phyloP scores from a whole-genome alignment of 2,888 invertebrate genomes.

The Lasiommata megera region DNA sequence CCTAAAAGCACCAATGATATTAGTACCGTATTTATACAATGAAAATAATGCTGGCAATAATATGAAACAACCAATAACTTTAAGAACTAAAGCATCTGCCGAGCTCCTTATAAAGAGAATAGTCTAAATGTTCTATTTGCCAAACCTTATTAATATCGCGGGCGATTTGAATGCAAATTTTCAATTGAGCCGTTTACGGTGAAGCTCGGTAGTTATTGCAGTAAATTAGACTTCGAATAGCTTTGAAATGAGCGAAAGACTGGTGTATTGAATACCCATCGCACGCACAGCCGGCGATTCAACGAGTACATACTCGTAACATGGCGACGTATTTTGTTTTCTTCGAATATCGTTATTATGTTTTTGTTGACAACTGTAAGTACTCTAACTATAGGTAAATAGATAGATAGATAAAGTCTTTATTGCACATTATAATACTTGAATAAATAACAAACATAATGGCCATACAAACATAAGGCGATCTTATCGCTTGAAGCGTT shows the following conservation, averaged over 20 bases:
- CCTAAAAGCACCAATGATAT: not conserved
- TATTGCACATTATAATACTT: no score
- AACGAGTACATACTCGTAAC: not conserved
- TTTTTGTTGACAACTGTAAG: no score
- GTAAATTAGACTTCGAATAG: slow-evolving; percentile 41
- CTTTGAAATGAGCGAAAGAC: slow-evolving; percentile 16
- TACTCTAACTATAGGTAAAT: no score
- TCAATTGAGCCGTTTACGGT: slow-evolving; percentile 49
- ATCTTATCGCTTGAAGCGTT: no score
- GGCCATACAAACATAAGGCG: no score
- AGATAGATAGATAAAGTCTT: no score
- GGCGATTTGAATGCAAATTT: slow-evolving; percentile 41
- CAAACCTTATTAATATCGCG: slow-evolving; percentile 27
- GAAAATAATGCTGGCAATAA: slow-evolving; percentile 5
- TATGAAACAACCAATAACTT: not conserved
- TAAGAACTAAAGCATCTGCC: not conserved
- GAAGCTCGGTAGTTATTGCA: slow-evolving; percentile 38
- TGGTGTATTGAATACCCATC: slow-evolving; percentile 14
- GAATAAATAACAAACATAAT: no score
- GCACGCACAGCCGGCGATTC: not conserved
- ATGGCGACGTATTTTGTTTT: not conserved
- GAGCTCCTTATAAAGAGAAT: not conserved
- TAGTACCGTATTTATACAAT: not conserved
- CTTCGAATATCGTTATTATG: no score
- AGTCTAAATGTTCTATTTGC: slow-evolving; percentile 22